phyloP scores from a whole-genome alignment of 2,113 vertebrate species.

The Porphyrio hochstetteri region DNA sequence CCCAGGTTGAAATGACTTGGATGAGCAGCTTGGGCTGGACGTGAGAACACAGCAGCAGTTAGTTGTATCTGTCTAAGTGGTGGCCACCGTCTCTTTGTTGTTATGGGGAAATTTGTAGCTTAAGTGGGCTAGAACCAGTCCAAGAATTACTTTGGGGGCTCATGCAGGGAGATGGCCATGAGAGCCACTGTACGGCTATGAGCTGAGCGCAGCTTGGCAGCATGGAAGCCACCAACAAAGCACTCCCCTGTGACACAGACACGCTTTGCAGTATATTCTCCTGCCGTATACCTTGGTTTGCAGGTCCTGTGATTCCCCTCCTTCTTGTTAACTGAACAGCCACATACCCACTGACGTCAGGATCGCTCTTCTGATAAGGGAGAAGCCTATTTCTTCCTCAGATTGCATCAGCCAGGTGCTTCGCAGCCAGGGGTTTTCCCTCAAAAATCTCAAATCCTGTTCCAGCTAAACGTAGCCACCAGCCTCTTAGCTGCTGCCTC shows the following conservation, averaged over 20 bases:
- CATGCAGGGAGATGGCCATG: not conserved
- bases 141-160: not conserved
- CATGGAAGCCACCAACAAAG: not conserved
- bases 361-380: conserved; percentile 23
- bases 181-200: not conserved
- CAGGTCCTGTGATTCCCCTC: not conserved
- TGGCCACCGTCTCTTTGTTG: not conserved
- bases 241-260: accelerated
- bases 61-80: not conserved
- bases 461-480: conserved; percentile 32
- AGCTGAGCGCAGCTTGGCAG: not conserved
- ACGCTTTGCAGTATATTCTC: not conserved
- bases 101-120: not conserved
- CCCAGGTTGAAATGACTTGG: not conserved
- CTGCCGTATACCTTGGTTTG: not conserved
- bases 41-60: not conserved
- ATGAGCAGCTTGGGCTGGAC: not conserved
- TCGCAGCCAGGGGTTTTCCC: conserved; percentile 27
- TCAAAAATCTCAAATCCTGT: conserved; percentile 49
- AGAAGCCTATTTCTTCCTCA: conserved; percentile 19
- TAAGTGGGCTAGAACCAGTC: not conserved
- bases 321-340: not conserved
- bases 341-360: not conserved
- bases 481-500: not conserved
- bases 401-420: conserved; percentile 64